Evolutionary conservation across 2,888 invertebrate species (phyloP).

Genomic region (Eristalis pertinax): DNA sequence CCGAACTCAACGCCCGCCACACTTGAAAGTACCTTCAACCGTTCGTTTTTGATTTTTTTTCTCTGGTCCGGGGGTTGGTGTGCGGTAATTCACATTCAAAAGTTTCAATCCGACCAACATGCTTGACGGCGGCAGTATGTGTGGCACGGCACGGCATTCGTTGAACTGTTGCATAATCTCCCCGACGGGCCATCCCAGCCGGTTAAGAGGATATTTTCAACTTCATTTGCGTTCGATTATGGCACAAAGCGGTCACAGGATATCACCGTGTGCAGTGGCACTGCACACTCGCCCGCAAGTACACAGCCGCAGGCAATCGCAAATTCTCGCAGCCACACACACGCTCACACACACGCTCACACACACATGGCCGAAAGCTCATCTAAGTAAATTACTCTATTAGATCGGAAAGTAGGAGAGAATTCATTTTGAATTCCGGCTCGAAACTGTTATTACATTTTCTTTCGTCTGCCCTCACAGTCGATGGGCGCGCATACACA

Average conservation of each 20-base stretch:
- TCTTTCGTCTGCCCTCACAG: conserved; percentile 4
- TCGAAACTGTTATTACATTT: conserved; percentile 67
- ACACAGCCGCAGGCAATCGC: neutral
- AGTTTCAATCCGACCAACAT: neutral
- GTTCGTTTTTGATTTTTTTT: conserved; percentile 2
- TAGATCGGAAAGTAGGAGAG: conserved; percentile 68
- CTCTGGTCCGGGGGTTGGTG: neutral
- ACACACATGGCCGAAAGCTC: conserved; percentile 18
- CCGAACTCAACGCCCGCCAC: neutral
- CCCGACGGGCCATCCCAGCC: conserved; percentile 18
- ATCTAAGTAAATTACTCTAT: conserved; percentile 66
- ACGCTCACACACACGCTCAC: neutral
- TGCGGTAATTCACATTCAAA: neutral
- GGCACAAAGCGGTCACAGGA: conserved; percentile 63
- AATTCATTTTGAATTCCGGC: conserved; percentile 67
- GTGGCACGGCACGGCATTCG: conserved; percentile 10
- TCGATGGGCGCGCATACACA: too few relatives aligned
- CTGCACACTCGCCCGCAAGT: neutral
- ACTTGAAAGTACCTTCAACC: conserved; percentile 10
- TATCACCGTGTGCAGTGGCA: conserved; percentile 29
- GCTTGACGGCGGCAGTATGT: too few relatives aligned
- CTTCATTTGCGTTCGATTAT: conserved; percentile 62
- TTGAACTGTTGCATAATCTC: conserved; percentile 65
- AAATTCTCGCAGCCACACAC: neutral
- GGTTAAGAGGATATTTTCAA: conserved; percentile 49